Base-by-base conservation (phyloP, 2,888 invertebrate genomes). In the Campoplex capitator region DNA sequence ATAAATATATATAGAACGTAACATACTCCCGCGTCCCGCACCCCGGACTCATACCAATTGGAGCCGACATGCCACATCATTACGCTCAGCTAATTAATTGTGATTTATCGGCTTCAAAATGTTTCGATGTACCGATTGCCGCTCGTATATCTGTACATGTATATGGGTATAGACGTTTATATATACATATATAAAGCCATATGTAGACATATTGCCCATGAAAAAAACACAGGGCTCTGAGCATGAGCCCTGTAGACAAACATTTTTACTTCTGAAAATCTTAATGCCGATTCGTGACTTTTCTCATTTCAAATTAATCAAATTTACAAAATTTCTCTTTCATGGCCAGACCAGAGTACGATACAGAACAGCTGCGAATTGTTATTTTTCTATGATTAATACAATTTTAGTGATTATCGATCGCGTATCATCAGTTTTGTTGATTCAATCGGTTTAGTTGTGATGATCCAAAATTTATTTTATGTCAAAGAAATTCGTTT, bases 41-140 rank as follows among this genome's bases (percentile, higher is more conserved):
- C 74, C 79, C 78, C 79, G 82, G 87, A 89, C 89, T 92, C 92
- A 91, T 93, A 93, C 92, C 94, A 93, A 94, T 92, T 93, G 93
- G 92, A 92, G 90, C 92, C 89, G 91, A 94, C 94, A 94, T 92
- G 93, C 93, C 94, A 92, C 93, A 92, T 93, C 94, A 94, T 94
- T 94, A 94, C 93, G 93, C 91, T 91, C 91, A 91, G 92, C 93
- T 94, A 94, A 94, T 94, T 94, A 94, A 94, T 94, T 94, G 94
- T 94, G 94, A 94, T 94, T 94, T 94, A 94, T 94, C 92, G 93
- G 91, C 92, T 91, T 92, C 92, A 93, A 89, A 89, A 89, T 86
- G 89, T 86, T 87, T 76, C 85, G 77, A 87, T 85, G 77, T 76
- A 67, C 18, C 83, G 83, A 87, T 84, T 85, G 84, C 76, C 73